Evolutionary conservation across 2,888 invertebrate species (phyloP), one percentile per base, ranked within the genome.

Genomic region (Holacanthella duospinosa): DNA sequence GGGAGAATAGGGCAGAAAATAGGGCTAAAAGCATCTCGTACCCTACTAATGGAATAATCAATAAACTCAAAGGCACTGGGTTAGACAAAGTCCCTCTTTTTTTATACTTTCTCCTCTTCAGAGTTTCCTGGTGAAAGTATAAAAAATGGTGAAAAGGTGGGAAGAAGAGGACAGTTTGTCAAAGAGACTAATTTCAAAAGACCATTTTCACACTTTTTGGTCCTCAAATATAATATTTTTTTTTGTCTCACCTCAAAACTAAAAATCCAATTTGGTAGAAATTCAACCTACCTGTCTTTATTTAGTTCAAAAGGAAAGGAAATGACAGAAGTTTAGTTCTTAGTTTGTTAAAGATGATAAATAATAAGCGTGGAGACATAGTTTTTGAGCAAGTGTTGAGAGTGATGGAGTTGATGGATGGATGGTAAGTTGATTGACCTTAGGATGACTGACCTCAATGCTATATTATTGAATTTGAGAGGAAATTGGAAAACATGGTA

Each of bases 21-120:
- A 48, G 36, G 36, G 6, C 16, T 48, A 4, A 21, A 48, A 48
- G 48, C 48, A 48, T 48, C 48, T 21, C n/a, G n/a, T 64, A 58
- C 56, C 64, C 56, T 56, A 59, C 64, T 67, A 67, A 67, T 67
- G 67, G 67, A 64, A 67, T 64, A 67, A 67, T 67, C 67, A 61
- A 67, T 67, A 61, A 36, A 21, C 48, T n/a, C 19, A 21, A 4
- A n/a, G 48, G 12, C 48, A 48, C 48, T 48, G 21, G 12, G 21
- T 48, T 48, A 48, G 21, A 36, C 12, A 21, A 21, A 48, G n/a
- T 16, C 21, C n/a, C 12, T 48, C n/a, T 48, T 48, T 48, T 48
- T 48, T 48, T 21, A 36, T 36, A 4, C 48, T 21, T 21, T 21
- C 48, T 48, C 12, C 21, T 48, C n/a, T 48, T 48, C 21, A 4